Evolutionary conservation across 53 echinoderm and acorn worm genomes (phyloP).

Genomic region (Astropecten irregularis): DNA sequence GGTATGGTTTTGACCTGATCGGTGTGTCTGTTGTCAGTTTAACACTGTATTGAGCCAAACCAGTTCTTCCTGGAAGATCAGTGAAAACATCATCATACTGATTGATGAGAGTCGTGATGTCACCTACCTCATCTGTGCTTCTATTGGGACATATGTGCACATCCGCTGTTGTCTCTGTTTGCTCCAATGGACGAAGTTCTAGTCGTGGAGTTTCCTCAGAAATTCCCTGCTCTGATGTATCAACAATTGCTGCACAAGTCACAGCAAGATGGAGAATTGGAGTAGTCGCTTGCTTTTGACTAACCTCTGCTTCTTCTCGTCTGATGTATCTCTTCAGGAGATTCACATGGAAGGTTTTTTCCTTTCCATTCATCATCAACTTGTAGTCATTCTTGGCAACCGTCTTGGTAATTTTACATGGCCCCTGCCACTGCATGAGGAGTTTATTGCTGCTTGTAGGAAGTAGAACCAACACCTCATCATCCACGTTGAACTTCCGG

Average conservation of each 20-base stretch:
- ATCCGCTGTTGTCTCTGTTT: background rate
- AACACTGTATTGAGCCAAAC: conserved; percentile 31
- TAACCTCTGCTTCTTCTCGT: background rate
- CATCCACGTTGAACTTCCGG: conserved; percentile 7
- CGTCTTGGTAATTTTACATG: background rate
- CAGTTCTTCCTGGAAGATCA: conserved; percentile 53
- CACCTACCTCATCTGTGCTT: background rate
- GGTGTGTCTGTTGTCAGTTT: conserved; percentile 20
- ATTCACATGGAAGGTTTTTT: conserved; percentile 31
- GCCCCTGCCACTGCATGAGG: conserved; percentile 52
- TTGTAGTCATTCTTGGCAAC: conserved; percentile 24
- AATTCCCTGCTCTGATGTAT: background rate
- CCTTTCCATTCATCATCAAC: background rate
- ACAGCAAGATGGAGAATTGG: too few relatives aligned
- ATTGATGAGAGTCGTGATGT: background rate
- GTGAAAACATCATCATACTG: background rate
- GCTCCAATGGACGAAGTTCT: background rate
- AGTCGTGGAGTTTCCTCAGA: background rate
- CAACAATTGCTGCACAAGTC: background rate
- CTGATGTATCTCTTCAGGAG: conserved; percentile 19
- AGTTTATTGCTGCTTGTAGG: conserved; percentile 40
- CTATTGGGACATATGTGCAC: background rate
- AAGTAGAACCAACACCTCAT: conserved; percentile 27
- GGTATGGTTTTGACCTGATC: conserved; percentile 26
- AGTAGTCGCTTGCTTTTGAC: background rate